Evolutionary conservation across 2,113 vertebrate genomes (phyloP).

Genomic region (Pogona vitticeps): DNA sequence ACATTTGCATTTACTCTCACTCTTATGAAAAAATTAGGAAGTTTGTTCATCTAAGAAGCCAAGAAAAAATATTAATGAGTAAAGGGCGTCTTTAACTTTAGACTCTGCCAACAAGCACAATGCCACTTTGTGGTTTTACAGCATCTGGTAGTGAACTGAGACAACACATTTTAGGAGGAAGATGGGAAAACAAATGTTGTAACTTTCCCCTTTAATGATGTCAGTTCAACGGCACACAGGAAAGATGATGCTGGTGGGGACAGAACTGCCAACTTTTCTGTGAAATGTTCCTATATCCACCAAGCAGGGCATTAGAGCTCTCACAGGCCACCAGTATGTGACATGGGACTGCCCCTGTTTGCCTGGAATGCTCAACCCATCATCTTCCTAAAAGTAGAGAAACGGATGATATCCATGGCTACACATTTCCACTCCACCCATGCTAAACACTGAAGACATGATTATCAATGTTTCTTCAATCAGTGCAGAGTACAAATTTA

Average conservation of each 20-base stretch:
- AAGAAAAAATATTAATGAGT: slow-evolving; percentile 3
- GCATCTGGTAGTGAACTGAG: neutral
- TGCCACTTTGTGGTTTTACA: neutral
- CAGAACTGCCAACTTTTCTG: neutral
- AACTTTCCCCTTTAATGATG: neutral
- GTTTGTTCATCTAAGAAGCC: slow-evolving; percentile 14
- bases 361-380: no score
- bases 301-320: no score
- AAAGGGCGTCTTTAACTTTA: neutral
- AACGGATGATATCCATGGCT: no score
- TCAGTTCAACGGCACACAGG: no score
- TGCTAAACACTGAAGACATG: no score
- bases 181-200: neutral
- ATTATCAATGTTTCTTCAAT: no score
- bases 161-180: neutral
- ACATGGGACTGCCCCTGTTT: no score
- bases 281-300: neutral
- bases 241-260: neutral
- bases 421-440: no score
- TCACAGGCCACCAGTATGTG: no score
- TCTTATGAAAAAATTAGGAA: slow-evolving; percentile 18
- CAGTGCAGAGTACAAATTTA: no score
- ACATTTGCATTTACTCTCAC: slow-evolving; percentile 24
- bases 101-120: neutral
- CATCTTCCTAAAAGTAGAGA: no score